These are phyloP conservation scores for Etheostoma spectabile DNA, from an alignment of 2,113 vertebrate species.

Conservation along the genomic window DNA sequence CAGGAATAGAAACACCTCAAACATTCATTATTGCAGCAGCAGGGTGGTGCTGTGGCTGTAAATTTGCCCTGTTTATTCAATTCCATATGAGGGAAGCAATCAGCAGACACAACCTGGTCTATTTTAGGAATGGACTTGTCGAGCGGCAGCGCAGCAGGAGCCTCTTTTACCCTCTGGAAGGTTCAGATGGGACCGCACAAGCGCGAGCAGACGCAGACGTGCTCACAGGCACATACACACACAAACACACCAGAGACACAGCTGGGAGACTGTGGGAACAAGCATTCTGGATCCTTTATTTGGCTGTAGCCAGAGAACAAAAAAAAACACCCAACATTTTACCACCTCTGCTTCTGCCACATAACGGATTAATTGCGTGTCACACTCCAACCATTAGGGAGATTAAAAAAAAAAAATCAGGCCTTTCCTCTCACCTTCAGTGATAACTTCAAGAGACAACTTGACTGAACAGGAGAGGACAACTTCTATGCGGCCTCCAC, in stretches of 20 bases:
- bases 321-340: conserved; percentile 4
- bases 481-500: neutral
- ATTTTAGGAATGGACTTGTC: conserved; percentile 70
- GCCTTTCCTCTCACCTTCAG: neutral
- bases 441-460: conserved; percentile 1
- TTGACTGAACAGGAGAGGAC: neutral
- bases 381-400: neutral
- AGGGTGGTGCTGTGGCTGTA: neutral
- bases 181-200: conserved; percentile 66
- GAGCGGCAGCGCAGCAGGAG: conserved; percentile 62
- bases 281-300: conserved; percentile 26
- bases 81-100: conserved; percentile 53
- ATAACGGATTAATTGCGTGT: neutral
- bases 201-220: conserved; percentile 28
- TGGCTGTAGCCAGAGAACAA: conserved; percentile 13
- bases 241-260: conserved; percentile 21
- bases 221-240: conserved; percentile 15
- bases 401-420: neutral
- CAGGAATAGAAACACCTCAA: conserved; percentile 62
- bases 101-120: conserved; percentile 57
- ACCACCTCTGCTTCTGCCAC: conserved; percentile 17
- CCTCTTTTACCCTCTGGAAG: conserved; percentile 61
- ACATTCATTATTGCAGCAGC: conserved; percentile 40
- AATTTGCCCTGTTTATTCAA: conserved; percentile 13
- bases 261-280: conserved; percentile 42